Evolutionary conservation across 2,888 invertebrate species (phyloP).

Genomic region (Monoplex corrugatus): DNA sequence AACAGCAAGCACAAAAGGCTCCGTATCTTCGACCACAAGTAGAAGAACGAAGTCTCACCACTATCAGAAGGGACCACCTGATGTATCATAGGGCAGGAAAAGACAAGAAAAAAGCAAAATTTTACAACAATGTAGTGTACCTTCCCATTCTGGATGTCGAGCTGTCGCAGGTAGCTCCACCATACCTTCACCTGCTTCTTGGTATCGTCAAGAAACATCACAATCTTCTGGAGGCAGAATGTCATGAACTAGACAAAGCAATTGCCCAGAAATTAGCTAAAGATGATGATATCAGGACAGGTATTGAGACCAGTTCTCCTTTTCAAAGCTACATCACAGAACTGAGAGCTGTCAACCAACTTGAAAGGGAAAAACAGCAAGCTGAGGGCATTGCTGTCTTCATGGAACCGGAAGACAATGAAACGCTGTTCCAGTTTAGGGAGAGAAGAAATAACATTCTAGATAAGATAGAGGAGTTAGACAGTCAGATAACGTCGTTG

Average conservation of each 20-base stretch:
- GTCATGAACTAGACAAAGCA: constrained; percentile 19
- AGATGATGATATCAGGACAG: neutral
- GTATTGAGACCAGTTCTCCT: neutral
- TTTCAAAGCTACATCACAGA: neutral
- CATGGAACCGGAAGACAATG: neutral
- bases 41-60: neutral
- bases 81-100: neutral
- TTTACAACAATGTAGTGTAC: neutral
- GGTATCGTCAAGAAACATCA: constrained; percentile 42
- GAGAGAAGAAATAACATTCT: neutral
- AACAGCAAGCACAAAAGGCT: neutral
- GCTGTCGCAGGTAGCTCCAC: constrained; percentile 24
- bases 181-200: constrained; percentile 37
- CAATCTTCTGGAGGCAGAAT: constrained; percentile 9
- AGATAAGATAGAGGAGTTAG: neutral
- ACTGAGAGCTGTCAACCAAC: neutral
- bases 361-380: neutral
- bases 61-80: neutral
- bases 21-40: neutral
- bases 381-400: neutral
- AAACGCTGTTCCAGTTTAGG: neutral
- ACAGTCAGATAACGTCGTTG: neutral
- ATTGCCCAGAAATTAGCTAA: neutral
- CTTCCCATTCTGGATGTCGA: neutral
- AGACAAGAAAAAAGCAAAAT: constrained; percentile 24